Conservation (phyloP, 2,797 vertebrate species). For the Falco concolor region DNA sequence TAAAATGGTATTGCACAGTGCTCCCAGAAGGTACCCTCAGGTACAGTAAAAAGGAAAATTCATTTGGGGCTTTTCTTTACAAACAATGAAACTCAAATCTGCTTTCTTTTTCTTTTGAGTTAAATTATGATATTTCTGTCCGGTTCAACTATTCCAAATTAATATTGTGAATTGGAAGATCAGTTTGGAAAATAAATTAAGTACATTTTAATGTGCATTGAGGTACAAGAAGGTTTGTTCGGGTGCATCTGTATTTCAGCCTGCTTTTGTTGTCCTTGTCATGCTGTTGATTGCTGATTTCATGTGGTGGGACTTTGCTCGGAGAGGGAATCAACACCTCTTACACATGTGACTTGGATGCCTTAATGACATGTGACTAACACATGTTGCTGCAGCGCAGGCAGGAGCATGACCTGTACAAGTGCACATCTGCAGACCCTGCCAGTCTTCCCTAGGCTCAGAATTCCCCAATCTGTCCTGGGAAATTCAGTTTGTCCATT, state of each 20-base stretch:
- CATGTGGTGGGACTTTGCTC: not conserved
- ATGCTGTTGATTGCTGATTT: not conserved
- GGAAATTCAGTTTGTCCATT: not conserved
- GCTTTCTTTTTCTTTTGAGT: not conserved
- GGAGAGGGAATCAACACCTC: not conserved
- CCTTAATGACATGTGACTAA: not conserved
- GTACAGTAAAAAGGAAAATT: not conserved
- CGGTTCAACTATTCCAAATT: not conserved
- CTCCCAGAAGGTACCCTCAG: not conserved
- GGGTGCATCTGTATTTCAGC: not conserved
- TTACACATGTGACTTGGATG: not conserved
- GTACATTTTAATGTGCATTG: not conserved
- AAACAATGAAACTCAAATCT: not conserved
- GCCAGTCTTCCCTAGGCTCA: not conserved
- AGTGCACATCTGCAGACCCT: not conserved
- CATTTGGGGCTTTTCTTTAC: not conserved
- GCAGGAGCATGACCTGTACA: not conserved
- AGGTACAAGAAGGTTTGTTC: not conserved
- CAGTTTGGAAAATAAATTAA: not conserved
- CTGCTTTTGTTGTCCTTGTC: not conserved
- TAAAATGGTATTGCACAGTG: not conserved
- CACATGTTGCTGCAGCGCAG: accelerated
- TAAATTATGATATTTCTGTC: not conserved
- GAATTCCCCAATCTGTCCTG: not conserved
- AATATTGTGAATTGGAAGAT: not conserved